Conservation (phyloP, 1,140 invertebrate genomes). For the Drosophila prosaltans region DNA sequence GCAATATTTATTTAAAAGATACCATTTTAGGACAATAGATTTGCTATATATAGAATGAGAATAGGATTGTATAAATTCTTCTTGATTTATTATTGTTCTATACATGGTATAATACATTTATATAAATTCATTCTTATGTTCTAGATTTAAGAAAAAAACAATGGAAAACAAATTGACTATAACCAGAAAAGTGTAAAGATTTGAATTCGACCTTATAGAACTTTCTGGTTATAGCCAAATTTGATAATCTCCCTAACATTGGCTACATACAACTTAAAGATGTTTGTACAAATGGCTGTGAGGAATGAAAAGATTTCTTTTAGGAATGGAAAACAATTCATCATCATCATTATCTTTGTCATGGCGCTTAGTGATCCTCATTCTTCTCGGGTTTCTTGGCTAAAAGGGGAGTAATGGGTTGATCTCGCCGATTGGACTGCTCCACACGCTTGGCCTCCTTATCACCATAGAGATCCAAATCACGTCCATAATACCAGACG, state of each 20-base stretch:
- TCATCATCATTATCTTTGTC: neutral
- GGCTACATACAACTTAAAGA: conserved; percentile 36
- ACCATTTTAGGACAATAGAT: too few relatives aligned
- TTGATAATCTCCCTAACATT: neutral
- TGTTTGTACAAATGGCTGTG: conserved; percentile 58
- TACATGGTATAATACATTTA: conserved; percentile 36
- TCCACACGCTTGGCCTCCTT: conserved; percentile 81
- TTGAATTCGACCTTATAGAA: too few relatives aligned
- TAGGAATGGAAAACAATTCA: neutral
- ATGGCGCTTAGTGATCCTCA: conserved; percentile 31
- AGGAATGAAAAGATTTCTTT: neutral
- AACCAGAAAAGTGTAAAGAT: neutral
- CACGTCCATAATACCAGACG: conserved; percentile 85
- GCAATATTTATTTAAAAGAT: too few relatives aligned
- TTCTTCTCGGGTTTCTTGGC: conserved; percentile 49
- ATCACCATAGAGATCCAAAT: conserved; percentile 86
- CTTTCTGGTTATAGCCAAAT: neutral
- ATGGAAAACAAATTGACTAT: conserved; percentile 16
- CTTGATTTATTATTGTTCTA: conserved; percentile 5
- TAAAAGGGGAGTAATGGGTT: conserved; percentile 68
- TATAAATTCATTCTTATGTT: conserved; percentile 63
- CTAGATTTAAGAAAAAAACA: conserved; percentile 40
- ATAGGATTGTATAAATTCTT: neutral
- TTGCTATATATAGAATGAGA: neutral
- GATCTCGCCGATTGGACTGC: conserved; percentile 52